phyloP scores from a whole-genome alignment of 2,113 vertebrate genomes.

The Falcunculus frontatus region DNA sequence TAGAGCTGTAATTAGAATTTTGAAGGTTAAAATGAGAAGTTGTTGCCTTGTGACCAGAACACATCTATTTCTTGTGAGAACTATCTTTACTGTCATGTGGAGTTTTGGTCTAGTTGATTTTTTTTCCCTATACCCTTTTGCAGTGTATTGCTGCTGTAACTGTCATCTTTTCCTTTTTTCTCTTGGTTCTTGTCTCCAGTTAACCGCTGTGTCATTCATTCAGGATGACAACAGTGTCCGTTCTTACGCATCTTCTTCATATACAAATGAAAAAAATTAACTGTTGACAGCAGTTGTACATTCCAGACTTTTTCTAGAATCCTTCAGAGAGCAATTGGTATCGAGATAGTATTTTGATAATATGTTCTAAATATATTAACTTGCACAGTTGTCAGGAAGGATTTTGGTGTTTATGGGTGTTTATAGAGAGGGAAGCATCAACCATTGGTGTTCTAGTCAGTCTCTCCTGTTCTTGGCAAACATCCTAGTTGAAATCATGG shows the following conservation, averaged over 20 bases:
- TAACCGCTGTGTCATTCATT: background rate
- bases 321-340: background rate
- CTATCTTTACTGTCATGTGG: background rate
- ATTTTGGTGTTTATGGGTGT: background rate
- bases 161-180: background rate
- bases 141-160: background rate
- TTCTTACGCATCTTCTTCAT: background rate
- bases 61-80: background rate
- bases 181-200: background rate
- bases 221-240: accelerated
- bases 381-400: background rate
- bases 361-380: background rate
- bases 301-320: background rate
- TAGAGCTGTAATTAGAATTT: background rate
- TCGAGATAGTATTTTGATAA: background rate
- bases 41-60: background rate
- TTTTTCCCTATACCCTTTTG: background rate
- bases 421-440: background rate
- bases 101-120: background rate
- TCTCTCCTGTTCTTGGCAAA: background rate
- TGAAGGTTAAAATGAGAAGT: background rate
- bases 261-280: background rate
- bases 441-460: background rate
- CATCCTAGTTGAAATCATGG: background rate
- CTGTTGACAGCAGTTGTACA: background rate